phyloP scores from a whole-genome alignment of 2,888 invertebrate species.

The Hirtodrosophila alboralis region DNA sequence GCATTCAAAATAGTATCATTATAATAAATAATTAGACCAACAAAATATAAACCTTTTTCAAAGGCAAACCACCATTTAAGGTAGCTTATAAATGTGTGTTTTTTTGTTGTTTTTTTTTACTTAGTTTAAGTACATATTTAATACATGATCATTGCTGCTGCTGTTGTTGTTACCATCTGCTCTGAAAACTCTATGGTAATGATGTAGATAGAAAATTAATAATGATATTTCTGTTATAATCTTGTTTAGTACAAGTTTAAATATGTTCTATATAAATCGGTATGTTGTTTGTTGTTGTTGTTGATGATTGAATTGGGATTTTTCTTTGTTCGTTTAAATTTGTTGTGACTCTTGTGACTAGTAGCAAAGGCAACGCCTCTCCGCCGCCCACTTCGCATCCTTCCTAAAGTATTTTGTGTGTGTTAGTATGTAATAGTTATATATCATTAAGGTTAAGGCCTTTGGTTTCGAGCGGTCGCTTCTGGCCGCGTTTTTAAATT shows the following conservation, averaged over 20 bases:
- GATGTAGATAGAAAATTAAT: slow-evolving; percentile 33
- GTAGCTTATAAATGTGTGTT: slow-evolving; percentile 38
- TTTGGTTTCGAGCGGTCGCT: slow-evolving; percentile 71
- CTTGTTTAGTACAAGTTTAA: slow-evolving; percentile 55
- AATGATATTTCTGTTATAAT: slow-evolving; percentile 34
- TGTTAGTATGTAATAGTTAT: slow-evolving; percentile 51
- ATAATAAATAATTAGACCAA: slow-evolving; percentile 44
- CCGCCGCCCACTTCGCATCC: slow-evolving; percentile 42
- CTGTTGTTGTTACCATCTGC: slow-evolving; percentile 14
- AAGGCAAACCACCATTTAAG: slow-evolving; percentile 24
- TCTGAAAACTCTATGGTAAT: slow-evolving; percentile 30
- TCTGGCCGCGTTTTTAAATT: slow-evolving; percentile 72
- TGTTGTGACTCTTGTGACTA: slow-evolving; percentile 56
- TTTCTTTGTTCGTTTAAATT: slow-evolving; percentile 49
- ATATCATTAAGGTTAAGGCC: slow-evolving; percentile 74
- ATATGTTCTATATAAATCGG: slow-evolving; percentile 37
- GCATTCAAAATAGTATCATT: slow-evolving; percentile 47
- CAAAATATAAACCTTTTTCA: slow-evolving; percentile 42
- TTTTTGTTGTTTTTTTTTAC: too few species aligned
- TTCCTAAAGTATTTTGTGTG: slow-evolving; percentile 64
- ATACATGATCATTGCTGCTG: slow-evolving; percentile 65
- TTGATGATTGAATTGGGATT: slow-evolving; percentile 47
- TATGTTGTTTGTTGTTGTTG: slow-evolving; percentile 17
- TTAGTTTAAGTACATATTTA: slow-evolving; percentile 69
- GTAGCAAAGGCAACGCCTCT: slow-evolving; percentile 56